Percentiles rank a stretch among this genome's conserved stretches.
phyloP scores from a whole-genome alignment of 1,140 invertebrate genomes.

The Nasonia giraulti region DNA sequence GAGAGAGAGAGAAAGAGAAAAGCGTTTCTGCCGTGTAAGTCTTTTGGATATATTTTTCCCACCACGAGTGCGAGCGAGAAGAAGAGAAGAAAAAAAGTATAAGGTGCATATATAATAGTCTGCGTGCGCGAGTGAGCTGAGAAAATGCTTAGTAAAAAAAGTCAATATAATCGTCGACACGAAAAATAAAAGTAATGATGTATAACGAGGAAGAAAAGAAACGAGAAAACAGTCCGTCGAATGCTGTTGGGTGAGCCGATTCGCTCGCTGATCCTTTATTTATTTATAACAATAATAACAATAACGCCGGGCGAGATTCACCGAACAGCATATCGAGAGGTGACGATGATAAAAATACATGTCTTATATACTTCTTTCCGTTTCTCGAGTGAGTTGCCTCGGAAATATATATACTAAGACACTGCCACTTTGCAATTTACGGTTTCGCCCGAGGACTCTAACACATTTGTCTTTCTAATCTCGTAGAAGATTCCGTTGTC shows the following conservation, averaged over 20 bases:
- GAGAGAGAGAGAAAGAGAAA: neutral
- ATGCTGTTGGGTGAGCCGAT: conserved; percentile 12
- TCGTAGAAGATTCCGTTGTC: conserved; percentile 13
- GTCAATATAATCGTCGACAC: conserved; percentile 41
- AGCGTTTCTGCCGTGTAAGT: conserved; percentile 32
- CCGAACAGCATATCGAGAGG: neutral
- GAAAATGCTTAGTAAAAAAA: conserved; percentile 46
- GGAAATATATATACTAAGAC: conserved; percentile 17
- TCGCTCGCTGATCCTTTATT: conserved; percentile 22
- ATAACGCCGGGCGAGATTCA: neutral
- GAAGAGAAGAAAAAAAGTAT: neutral
- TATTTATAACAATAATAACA: conserved; percentile 27
- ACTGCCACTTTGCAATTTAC: conserved; percentile 46
- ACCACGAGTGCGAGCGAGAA: neutral
- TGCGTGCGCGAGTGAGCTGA: neutral
- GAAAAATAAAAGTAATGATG: neutral
- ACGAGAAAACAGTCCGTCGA: neutral
- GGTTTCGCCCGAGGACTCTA: neutral
- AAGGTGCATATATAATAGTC: conserved; percentile 16
- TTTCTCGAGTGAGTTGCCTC: conserved; percentile 19
- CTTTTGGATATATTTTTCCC: conserved; percentile 40
- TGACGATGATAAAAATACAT: conserved; percentile 1
- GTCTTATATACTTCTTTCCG: conserved; percentile 5
- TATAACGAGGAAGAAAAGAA: conserved; percentile 3
- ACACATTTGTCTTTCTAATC: conserved; percentile 19